Conservation (phyloP, 2,113 vertebrate genomes). For the Tupaia tana region DNA sequence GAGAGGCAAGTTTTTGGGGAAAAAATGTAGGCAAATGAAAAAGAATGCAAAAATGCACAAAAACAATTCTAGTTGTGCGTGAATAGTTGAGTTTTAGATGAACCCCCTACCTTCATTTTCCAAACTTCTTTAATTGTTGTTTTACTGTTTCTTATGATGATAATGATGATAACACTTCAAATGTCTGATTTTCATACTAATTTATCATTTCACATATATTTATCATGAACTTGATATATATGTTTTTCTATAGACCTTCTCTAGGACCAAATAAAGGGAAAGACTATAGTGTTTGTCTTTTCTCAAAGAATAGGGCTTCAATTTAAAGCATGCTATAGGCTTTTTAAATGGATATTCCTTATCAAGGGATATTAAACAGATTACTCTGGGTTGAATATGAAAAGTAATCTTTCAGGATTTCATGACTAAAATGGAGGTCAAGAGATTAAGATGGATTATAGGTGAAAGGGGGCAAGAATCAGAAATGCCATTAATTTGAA, state of each 20-base stretch:
- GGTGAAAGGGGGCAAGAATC: slow-evolving; percentile 49
- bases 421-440: slow-evolving; percentile 65
- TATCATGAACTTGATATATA: not conserved
- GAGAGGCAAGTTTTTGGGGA: not conserved
- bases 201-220: not conserved
- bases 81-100: not conserved
- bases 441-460: slow-evolving; percentile 80
- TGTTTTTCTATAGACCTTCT: not conserved
- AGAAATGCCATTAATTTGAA: slow-evolving; percentile 60
- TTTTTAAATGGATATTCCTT: slow-evolving; percentile 68
- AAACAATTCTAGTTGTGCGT: slow-evolving; percentile 34
- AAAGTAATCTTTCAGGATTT: slow-evolving; percentile 64
- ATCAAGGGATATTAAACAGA: slow-evolving; percentile 77
- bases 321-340: slow-evolving; percentile 6
- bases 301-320: not conserved
- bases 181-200: not conserved
- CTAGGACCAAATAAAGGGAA: slow-evolving; percentile 49
- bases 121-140: not conserved
- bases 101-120: not conserved
- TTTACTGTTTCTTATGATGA: slow-evolving; percentile 13
- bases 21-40: slow-evolving; percentile 41
- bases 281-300: slow-evolving; percentile 56
- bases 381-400: slow-evolving; percentile 69
- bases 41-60: not conserved
- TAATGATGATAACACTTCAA: not conserved